phyloP scores from a whole-genome alignment of 1,140 invertebrate genomes.

The Rhizoglyphus robini region DNA sequence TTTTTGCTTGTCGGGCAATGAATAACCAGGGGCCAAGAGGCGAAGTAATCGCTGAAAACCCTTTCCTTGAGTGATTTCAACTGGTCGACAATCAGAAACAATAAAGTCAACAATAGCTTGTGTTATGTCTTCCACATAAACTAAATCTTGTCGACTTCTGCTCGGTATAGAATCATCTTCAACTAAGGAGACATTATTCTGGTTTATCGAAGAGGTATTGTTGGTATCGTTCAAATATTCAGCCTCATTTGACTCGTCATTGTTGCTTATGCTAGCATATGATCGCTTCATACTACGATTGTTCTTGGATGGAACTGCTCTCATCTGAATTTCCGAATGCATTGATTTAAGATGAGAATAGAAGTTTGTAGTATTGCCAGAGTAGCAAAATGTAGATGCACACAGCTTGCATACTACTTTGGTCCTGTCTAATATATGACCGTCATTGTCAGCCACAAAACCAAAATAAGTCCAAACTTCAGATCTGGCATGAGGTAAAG shows the following conservation, averaged over 20 bases:
- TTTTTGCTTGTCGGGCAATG: constrained; percentile 16
- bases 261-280: background rate
- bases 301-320: background rate
- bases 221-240: background rate
- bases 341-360: constrained; percentile 28
- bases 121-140: constrained; percentile 20
- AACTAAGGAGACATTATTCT: background rate
- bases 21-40: constrained; percentile 20
- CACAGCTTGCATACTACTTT: constrained; percentile 23
- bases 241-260: background rate
- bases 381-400: constrained; percentile 22
- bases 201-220: background rate
- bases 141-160: background rate
- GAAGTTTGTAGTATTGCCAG: constrained; percentile 25
- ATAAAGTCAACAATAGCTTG: constrained; percentile 21
- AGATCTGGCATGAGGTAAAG: constrained; percentile 22
- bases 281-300: background rate
- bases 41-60: constrained; percentile 20
- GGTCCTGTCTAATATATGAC: constrained; percentile 22
- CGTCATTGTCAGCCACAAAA: constrained; percentile 23
- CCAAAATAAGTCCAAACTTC: constrained; percentile 25
- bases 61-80: constrained; percentile 17
- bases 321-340: constrained; percentile 21
- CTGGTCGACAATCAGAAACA: constrained; percentile 23
- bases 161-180: background rate